Base-by-base conservation (phyloP, 2,888 invertebrate genomes). In the Melanostoma mellinum region DNA sequence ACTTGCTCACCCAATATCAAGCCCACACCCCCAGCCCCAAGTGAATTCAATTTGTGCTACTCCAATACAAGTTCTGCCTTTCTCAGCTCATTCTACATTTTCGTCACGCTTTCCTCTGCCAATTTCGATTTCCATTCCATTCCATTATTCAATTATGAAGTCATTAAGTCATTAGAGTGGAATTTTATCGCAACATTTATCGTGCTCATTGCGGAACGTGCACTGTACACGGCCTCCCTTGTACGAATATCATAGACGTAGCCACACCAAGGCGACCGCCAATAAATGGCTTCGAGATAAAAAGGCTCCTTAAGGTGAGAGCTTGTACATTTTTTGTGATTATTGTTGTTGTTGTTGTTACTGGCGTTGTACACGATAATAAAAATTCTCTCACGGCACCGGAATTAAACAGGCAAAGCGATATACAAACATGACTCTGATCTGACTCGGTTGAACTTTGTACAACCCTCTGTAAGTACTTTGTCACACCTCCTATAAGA, bases 91-190 rank as follows among this genome's bases (percentile, higher is more conserved):
- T 50, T 65, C 52, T 53, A 55, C 44, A 65, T 67, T 74, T 74
- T 53, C 74, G 73, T 78, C 82, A 84, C 74, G 78, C 78, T 73
- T 63, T 78, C 78, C 69, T 78, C 84, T 67, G 84, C 78, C 84
- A 67, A 84, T 74, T 84, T 84, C 84, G 78, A 84, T 79, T 84
- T 84, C 80, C 69, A 80, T 71, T 80, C 78, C 82, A 84, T 78
- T 84, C 78, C 84, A 78, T 84, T 84, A 84, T 84, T 84, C 84
- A 84, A 84, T 84, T 84, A 84, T 84, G 84, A 84, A 84, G 84
- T 84, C 84, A 84, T 84, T 84, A 84, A 84, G 84, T 84, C 84
- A 84, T 84, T 84, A 84, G 84, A 74, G 84, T 84, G 78, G 84
- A 84, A 84, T 84, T 84, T 84, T 84, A 78, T 84, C 84, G 84